A percentile compares a stretch with the other conserved stretches of the same genome.
These are phyloP conservation scores for Heliconius cydno DNA, from an alignment of 2,888 invertebrate genomes.

Conservation along the genomic window DNA sequence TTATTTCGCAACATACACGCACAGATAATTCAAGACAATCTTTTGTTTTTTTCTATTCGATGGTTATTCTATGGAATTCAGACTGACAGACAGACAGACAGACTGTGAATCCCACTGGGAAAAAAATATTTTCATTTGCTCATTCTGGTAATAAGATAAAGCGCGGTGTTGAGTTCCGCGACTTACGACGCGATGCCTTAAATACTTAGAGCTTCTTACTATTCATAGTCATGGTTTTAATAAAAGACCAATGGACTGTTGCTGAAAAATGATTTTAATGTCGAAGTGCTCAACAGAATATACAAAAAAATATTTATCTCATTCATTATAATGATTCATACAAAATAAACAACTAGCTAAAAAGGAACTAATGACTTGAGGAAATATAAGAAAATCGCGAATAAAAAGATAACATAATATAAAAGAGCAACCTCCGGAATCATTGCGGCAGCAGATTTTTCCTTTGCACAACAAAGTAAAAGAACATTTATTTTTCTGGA, in stretches of 20 bases:
- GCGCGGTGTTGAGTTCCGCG: too few species aligned
- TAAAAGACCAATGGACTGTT: not conserved
- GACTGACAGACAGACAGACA: too few species aligned
- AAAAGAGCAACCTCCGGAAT: constrained; percentile 33
- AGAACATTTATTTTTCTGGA: constrained; percentile 35
- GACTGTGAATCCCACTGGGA: too few species aligned
- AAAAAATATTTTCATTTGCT: too few species aligned
- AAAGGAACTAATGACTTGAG: not conserved
- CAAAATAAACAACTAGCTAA: not conserved
- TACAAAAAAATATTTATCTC: not conserved
- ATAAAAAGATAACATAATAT: constrained; percentile 29
- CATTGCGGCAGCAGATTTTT: constrained; percentile 33
- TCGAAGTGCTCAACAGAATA: not conserved
- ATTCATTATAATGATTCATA: not conserved
- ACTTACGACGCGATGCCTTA: too few species aligned
- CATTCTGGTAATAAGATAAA: not conserved
- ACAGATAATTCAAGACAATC: too few species aligned
- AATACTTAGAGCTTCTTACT: not conserved
- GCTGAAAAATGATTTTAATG: not conserved
- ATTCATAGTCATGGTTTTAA: not conserved
- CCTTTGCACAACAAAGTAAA: constrained; percentile 38
- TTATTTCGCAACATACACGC: too few species aligned
- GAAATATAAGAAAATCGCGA: not conserved
- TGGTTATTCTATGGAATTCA: not conserved
- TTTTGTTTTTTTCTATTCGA: not conserved